These are phyloP conservation scores for Cabera pusaria DNA, from an alignment of 2,888 invertebrate genomes.

Conservation along the genomic window DNA sequence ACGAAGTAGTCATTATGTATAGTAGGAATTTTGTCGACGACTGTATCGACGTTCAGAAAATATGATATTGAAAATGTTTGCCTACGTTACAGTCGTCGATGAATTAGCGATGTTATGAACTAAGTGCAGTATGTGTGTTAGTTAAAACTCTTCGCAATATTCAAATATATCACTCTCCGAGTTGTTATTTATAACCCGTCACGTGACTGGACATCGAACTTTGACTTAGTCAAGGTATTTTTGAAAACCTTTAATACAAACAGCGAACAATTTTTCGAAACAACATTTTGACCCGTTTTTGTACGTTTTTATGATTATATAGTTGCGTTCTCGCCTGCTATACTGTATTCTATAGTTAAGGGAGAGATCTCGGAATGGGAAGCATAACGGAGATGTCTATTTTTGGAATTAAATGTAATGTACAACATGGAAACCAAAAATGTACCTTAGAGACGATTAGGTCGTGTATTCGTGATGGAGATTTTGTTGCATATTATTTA, in stretches of 20 bases:
- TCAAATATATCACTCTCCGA: no score
- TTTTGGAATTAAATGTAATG: conserved; percentile 66
- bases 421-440: conserved; percentile 71
- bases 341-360: conserved; percentile 17
- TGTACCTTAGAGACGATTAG: conserved; percentile 44
- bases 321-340: conserved; percentile 32
- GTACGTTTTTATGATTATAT: conserved; percentile 48
- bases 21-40: conserved; percentile 14
- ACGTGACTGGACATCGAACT: conserved; percentile 31
- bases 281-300: conserved; percentile 44
- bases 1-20: conserved; percentile 56
- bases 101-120: conserved; percentile 37
- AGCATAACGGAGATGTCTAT: conserved; percentile 41
- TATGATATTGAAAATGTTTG: background rate
- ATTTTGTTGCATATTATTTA: no score
- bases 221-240: conserved; percentile 33
- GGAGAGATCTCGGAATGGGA: conserved; percentile 19
- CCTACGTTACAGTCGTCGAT: conserved; percentile 20
- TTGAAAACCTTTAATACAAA: conserved; percentile 37
- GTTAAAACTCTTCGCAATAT: conserved; percentile 24
- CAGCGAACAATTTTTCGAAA: conserved; percentile 39
- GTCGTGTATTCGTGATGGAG: conserved; percentile 60
- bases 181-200: conserved; percentile 24
- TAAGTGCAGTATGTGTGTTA: conserved; percentile 39
- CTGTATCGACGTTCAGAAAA: conserved; percentile 2